Base-by-base conservation (phyloP, 37 sponge, comb jelly and placozoan species). In the Aplysina aerophoba region DNA sequence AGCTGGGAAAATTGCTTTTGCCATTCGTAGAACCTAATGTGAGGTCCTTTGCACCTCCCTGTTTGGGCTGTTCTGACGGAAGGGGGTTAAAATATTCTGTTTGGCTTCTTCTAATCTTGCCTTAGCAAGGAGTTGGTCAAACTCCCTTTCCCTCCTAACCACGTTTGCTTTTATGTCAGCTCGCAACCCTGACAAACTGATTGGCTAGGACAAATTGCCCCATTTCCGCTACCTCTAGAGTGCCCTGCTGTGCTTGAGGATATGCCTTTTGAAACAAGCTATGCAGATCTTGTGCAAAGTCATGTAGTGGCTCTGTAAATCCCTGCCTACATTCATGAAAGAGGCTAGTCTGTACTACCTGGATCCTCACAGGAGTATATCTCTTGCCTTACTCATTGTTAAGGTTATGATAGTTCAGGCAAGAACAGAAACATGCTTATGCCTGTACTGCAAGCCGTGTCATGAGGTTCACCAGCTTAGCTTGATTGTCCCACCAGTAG, bases 271-370 rank as follows among this genome's bases (percentile, higher is more conserved):
- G 19, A 41, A 64, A 86, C 16, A 90, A 84, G 50, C 68, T 85
- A 19, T 39, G 41, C 31, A 90, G 73, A 40, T 83, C 91, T 69
- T 90, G 87, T 0, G 91, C 91, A 37, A 75, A 90, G 50, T 81
- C 75, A 67, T 90, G 87, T 6, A 86, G 87, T 0, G 80, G 57
- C 63, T 90, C 91, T 20, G 77, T 86, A 0, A 55, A 55, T 21
- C 55, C 54, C 80, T 91, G 87, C 34, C 58, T 53, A 12, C 87
- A 33, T 4, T 86, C 83, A 75, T 90, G 87, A 71, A 90, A 90
- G 20, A 90, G 38, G 21, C 79, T 74, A 4, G 71, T 86, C 58
- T 83, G 87, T 15, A 90, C 60, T 16, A 84, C 83, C 56, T 64
- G 55, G 4, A 90, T 61, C 17, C 14, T 20, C 14, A 90, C 79